Percentiles rank a stretch among this genome's conserved stretches.
These are phyloP conservation scores for Tylochromis polylepis DNA, from an alignment of 2,113 vertebrate genomes.

Conservation along the genomic window DNA sequence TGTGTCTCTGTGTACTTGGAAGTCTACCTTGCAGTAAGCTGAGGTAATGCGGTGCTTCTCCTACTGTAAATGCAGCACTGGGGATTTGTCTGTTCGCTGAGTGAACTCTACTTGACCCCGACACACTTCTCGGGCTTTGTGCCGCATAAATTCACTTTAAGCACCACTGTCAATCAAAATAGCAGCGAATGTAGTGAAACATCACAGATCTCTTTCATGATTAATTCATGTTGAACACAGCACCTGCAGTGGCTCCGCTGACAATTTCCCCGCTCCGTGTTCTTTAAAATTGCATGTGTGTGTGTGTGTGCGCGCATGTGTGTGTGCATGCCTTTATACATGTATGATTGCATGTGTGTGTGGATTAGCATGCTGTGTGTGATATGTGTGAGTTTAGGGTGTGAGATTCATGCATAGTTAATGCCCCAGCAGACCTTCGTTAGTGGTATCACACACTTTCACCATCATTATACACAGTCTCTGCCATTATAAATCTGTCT, in stretches of 20 bases:
- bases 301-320: not conserved
- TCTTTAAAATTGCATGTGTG: conserved; percentile 47
- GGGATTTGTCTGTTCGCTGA: conserved; percentile 25
- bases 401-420: conserved; percentile 64
- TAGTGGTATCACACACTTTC: conserved; percentile 50
- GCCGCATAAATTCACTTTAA: conserved; percentile 54
- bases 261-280: conserved; percentile 43
- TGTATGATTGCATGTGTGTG: not conserved
- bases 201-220: conserved; percentile 68
- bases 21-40: not conserved
- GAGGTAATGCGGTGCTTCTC: not conserved
- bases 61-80: conserved; percentile 4
- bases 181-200: conserved; percentile 55
- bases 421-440: conserved; percentile 58
- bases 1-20: not conserved
- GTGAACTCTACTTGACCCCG: conserved; percentile 66
- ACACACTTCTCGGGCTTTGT: conserved; percentile 53
- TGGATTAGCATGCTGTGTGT: not conserved
- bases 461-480: conserved; percentile 53
- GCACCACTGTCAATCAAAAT: conserved; percentile 62
- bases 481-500: conserved; percentile 49
- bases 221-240: conserved; percentile 68
- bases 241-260: conserved; percentile 62
- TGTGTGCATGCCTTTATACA: conserved; percentile 1
- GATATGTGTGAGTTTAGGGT: conserved; percentile 29